Evolutionary conservation across 2,888 invertebrate species (phyloP).

Genomic region (Parnassius mnemosyne): DNA sequence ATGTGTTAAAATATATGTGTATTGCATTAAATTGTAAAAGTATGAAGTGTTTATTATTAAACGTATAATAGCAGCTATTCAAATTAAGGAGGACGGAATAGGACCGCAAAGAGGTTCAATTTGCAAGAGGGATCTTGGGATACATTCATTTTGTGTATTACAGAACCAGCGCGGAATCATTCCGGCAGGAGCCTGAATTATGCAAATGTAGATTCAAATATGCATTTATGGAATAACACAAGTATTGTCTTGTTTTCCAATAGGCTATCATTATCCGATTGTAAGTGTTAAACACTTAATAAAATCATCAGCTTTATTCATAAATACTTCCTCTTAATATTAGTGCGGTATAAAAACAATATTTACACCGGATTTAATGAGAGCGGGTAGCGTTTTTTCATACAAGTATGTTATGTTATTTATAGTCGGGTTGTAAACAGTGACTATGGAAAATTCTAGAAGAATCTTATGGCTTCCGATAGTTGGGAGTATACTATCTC

Average conservation of each 20-base stretch:
- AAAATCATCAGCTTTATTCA: neutral
- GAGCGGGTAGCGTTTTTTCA: neutral
- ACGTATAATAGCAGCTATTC: neutral
- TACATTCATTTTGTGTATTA: conserved; percentile 77
- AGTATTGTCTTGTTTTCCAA: conserved; percentile 39
- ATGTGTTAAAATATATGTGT: neutral
- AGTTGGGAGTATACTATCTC: no score
- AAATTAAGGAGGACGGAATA: conserved; percentile 50
- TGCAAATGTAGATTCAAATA: conserved; percentile 72
- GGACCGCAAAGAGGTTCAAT: conserved; percentile 61
- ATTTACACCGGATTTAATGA: no score
- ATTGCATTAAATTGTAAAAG: neutral
- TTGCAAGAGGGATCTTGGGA: conserved; percentile 79
- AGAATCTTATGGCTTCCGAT: no score
- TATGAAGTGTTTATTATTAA: neutral
- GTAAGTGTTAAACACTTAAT: neutral
- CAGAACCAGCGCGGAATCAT: conserved; percentile 67
- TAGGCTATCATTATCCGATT: neutral
- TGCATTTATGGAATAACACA: conserved; percentile 50
- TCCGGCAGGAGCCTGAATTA: conserved; percentile 63
- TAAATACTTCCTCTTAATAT: neutral
- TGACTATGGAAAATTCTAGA: no score
- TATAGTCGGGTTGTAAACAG: no score
- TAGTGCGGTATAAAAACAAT: no score
- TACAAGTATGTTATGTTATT: neutral